These are phyloP conservation scores for Lophura nycthemera DNA, from an alignment of 2,113 vertebrate species.

Conservation along the genomic window DNA sequence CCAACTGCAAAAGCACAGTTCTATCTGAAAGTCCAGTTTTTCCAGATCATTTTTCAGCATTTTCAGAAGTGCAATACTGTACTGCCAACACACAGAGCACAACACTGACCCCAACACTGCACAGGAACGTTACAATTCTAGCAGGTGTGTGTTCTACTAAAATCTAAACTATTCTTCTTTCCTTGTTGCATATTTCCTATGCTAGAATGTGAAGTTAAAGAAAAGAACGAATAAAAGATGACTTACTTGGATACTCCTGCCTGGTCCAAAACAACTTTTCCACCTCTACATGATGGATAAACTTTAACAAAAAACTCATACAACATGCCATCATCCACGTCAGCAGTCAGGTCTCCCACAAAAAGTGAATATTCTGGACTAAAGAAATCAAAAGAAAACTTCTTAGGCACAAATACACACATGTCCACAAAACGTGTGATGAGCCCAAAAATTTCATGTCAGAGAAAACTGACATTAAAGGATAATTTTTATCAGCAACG, in stretches of 20 bases:
- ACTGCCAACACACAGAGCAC: neutral
- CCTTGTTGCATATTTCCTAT: neutral
- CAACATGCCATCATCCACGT: conserved; percentile 95
- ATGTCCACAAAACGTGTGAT: neutral
- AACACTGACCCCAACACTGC: too few relatives aligned
- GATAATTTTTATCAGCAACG: neutral
- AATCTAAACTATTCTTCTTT: neutral
- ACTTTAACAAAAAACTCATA: conserved; percentile 96
- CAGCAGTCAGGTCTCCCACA: conserved; percentile 91
- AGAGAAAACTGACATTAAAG: neutral
- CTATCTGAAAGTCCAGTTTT: neutral
- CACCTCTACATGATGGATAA: conserved; percentile 91
- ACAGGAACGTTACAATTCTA: neutral
- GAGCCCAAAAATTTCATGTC: neutral
- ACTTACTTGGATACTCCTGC: conserved; percentile 93
- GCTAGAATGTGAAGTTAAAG: neutral
- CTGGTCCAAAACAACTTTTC: conserved; percentile 93
- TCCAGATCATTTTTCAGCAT: neutral
- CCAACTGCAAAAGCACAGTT: neutral
- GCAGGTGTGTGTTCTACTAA: neutral
- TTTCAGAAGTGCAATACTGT: neutral
- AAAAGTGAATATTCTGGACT: conserved; percentile 94
- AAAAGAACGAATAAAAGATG: neutral
- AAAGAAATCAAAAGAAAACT: conserved; percentile 20
- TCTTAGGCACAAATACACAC: conserved; percentile 11